Conservation (phyloP, 53 echinoderm and acorn worm genomes). For the Patiria pectinifera region DNA sequence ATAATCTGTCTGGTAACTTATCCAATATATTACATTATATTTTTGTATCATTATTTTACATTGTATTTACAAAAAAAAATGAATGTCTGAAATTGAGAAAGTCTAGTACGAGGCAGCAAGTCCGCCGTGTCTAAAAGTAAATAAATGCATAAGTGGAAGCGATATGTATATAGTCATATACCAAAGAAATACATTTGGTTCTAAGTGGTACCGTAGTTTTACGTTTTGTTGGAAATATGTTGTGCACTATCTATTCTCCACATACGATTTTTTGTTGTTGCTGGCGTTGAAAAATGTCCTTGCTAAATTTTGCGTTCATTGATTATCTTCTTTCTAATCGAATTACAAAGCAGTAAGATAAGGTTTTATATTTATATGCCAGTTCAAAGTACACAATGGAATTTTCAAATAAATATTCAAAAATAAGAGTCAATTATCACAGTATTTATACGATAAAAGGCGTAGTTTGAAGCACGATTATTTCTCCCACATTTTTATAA, state of each 20-base stretch:
- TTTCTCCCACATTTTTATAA: neutral
- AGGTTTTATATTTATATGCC: neutral
- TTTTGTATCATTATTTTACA: slow-evolving; percentile 49
- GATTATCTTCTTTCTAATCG: neutral
- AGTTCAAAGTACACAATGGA: neutral
- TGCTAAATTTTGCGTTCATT: neutral
- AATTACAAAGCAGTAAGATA: neutral
- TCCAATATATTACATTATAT: slow-evolving; percentile 62
- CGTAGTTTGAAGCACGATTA: neutral
- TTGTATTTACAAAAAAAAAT: slow-evolving; percentile 33
- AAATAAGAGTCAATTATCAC: neutral
- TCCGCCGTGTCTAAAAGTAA: neutral
- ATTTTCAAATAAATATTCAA: neutral
- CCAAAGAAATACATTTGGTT: no score
- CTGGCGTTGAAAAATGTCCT: neutral
- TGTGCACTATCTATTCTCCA: neutral
- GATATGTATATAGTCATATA: neutral
- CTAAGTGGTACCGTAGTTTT: no score
- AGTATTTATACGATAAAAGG: neutral
- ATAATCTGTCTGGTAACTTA: slow-evolving; percentile 48
- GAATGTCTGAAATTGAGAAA: neutral
- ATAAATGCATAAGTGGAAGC: neutral
- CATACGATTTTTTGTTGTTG: neutral
- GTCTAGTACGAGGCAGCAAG: neutral
- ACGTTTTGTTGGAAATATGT: neutral